Base-by-base conservation (phyloP, 2,888 invertebrate genomes). In the Protonemura montana region DNA sequence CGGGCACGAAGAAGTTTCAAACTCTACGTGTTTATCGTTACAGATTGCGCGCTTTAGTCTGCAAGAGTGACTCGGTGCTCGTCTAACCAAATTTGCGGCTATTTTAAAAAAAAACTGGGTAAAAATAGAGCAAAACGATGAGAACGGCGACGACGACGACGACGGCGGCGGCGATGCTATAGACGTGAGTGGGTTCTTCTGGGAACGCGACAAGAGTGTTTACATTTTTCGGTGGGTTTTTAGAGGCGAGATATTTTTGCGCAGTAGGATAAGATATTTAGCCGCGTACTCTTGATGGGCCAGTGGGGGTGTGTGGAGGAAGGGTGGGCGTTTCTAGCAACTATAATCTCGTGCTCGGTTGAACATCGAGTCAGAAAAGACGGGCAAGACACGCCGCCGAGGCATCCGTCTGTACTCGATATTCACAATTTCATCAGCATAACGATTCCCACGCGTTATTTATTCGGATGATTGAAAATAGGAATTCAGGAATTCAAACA, bases 341-440 rank as follows among this genome's bases (percentile, higher is more conserved):
- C 59, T 59, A 59, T 59, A 59, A 59, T 59, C 59, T 59, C 59
- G 59, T 59, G 59, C 59, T 59, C 59, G 59, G 59, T 2, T 59
- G 59, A 59, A 21, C 59, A 59, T 59, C 59, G 59, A 59, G 21
- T 59, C 59, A 59, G 59, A 59, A 59, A 59, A 59, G 59, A 21
- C 59, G 59, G 21, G 59, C 59, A 59, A 59, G 59, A 59, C 35
- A 10, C 59, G 59, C 13, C 16, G 13, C 59, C 21, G 59, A 59
- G 59, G 59, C 59, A 59, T 59, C 59, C 59, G 21, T 59, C 59
- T 21, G 59, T 21, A 21, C 59, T 59, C 21, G 59, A 59, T 59
- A 59, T 59, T 59, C 59, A 59, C 59, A 35, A 35, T 59, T 59
- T 10, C 59, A 59, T 59, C 59, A 59, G 59, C 59, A 21, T 59